Evolutionary conservation across 2,113 vertebrate genomes (phyloP), one percentile per base, ranked within the genome.

Genomic region (Pheucticus melanocephalus): DNA sequence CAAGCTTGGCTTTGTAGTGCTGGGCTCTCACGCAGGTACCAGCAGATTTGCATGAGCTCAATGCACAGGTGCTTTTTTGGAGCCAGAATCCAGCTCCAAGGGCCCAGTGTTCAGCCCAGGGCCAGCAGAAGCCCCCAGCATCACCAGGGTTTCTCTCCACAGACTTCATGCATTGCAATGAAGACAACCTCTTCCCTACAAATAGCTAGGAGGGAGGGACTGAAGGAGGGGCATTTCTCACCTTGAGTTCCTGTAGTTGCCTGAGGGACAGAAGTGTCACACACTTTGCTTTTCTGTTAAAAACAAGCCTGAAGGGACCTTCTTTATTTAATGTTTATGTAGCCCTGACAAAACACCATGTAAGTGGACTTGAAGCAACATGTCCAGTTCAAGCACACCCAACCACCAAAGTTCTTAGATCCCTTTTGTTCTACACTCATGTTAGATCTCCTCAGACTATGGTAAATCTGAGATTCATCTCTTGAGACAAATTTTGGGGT

Each of bases 361-460:
- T 35, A 28, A 33, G 28, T 37, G 37, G 39, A 24, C 35, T 47
- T 47, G 25, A 81, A 88, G 40, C 19, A 50, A 16, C 6, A 13
- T 0, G 0, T 44, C 12, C 23, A 22, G 14, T 21, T 80, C 61
- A 76, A 61, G 37, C 9, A 45, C 20, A 61, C 5, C 6, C 0
- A 0, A 60, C 61, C 37, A 63, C 20, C 18, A 20, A 66, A 69
- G 39, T 35, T 54, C 51, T 35, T 11, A 5, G 23, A 23, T 79
- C 30, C 5, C 4, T 5, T 73, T 60, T 61, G 30, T 51, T 65
- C 39, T 60, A 9, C 8, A 5, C 10, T 47, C 44, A 11, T 2
- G 8, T 35, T 35, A 68, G 27, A n/a, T 14, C 22, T 65, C 39
- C 20, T 65, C n/a, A 50, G n/a, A 16, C 25, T 22, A 20, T 6